Evolutionary conservation across 2,113 vertebrate genomes (phyloP).

Genomic region (Catharus bicknelli): DNA sequence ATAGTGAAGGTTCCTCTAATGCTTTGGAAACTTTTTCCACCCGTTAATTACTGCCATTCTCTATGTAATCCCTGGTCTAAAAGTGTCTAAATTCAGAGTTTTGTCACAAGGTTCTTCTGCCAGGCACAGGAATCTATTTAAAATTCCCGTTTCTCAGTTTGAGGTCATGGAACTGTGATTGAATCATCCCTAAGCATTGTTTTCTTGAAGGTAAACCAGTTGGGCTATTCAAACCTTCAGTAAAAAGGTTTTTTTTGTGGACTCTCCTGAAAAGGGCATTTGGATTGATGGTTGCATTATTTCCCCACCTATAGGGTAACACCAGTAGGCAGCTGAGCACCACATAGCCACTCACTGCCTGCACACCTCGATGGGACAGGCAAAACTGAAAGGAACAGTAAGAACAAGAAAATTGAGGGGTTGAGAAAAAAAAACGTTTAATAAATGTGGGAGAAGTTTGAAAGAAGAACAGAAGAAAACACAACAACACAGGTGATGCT

Average conservation of each 20-base stretch:
- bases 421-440: background rate
- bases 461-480: background rate
- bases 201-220: background rate
- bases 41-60: background rate
- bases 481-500: background rate
- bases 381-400: background rate
- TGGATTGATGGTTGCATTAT: background rate
- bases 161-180: background rate
- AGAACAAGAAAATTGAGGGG: accelerated
- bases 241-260: background rate
- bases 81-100: background rate
- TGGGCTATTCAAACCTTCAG: background rate
- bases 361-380: background rate
- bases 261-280: background rate
- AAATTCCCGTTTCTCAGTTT: accelerated
- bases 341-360: background rate
- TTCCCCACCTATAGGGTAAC: background rate
- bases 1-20: background rate
- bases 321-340: background rate
- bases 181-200: background rate
- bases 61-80: background rate
- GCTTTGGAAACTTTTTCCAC: background rate
- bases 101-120: background rate
- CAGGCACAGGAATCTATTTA: background rate
- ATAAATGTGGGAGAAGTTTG: background rate